These are phyloP conservation scores for Aplidium turbinatum DNA, from an alignment of 23 tunicate genomes.

Conservation along the genomic window DNA sequence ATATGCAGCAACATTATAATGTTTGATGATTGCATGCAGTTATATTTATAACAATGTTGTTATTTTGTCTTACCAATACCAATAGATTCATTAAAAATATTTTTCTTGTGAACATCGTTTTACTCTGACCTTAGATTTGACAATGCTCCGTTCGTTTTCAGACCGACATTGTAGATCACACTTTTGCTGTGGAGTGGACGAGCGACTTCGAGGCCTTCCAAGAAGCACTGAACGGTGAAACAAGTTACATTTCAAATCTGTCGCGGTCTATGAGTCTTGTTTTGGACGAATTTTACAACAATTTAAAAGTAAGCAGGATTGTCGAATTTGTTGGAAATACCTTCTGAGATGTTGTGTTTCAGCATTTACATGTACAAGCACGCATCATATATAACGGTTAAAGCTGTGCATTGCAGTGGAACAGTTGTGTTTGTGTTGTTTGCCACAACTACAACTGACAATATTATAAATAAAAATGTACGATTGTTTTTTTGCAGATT, in stretches of 20 bases:
- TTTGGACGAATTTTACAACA: constrained; percentile 92
- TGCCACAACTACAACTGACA: background rate
- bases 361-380: no score
- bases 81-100: background rate
- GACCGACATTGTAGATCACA: constrained; percentile 96
- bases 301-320: constrained; percentile 61
- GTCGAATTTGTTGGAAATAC: no score
- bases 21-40: no score
- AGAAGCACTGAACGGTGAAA: constrained; percentile 78
- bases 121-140: no score
- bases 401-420: no score
- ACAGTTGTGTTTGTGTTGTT: background rate
- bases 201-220: constrained; percentile 83
- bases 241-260: constrained; percentile 85
- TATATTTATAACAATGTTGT: background rate
- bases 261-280: constrained; percentile 95
- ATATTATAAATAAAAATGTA: no score
- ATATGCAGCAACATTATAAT: no score
- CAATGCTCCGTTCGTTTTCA: no score
- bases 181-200: constrained; percentile 98
- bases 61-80: background rate
- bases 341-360: no score
- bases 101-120: no score
- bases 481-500: no score
- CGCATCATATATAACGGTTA: no score